phyloP scores from a whole-genome alignment of 2,888 invertebrate genomes.

The Conomelus anceps region DNA sequence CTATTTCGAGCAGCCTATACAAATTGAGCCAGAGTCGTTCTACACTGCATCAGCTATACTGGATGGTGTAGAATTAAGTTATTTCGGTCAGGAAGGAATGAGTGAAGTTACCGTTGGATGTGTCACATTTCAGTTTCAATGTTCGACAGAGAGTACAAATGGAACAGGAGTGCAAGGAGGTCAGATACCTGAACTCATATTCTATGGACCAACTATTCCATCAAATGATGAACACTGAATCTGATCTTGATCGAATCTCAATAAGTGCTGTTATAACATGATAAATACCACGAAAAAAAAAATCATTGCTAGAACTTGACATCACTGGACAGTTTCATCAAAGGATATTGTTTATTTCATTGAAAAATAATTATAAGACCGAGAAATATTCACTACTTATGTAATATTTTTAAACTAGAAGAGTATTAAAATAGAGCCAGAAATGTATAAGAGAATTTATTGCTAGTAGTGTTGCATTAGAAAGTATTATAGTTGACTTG shows the following conservation, averaged over 20 bases:
- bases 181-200: slow-evolving; percentile 93
- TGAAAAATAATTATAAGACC: too few species aligned
- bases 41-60: slow-evolving; percentile 94
- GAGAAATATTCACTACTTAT: background rate
- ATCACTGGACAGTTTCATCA: background rate
- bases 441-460: background rate
- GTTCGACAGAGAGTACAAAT: slow-evolving; percentile 94
- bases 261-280: background rate
- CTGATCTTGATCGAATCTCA: background rate
- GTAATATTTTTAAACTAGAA: background rate
- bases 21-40: slow-evolving; percentile 87
- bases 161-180: slow-evolving; percentile 97
- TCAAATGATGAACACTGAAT: slow-evolving; percentile 48
- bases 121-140: slow-evolving; percentile 95
- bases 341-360: too few species aligned
- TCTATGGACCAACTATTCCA: slow-evolving; percentile 69
- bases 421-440: background rate
- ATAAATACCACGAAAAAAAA: background rate
- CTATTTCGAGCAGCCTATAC: slow-evolving; percentile 67
- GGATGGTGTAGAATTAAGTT: slow-evolving; percentile 89
- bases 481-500: background rate
- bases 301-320: background rate
- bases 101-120: slow-evolving; percentile 88
- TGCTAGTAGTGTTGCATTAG: background rate
- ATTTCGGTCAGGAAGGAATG: slow-evolving; percentile 95